Percentiles rank a stretch among this genome's conserved stretches.
Evolutionary conservation across 1,140 invertebrate genomes (phyloP).

Genomic region (Trichonephila clavipes): DNA sequence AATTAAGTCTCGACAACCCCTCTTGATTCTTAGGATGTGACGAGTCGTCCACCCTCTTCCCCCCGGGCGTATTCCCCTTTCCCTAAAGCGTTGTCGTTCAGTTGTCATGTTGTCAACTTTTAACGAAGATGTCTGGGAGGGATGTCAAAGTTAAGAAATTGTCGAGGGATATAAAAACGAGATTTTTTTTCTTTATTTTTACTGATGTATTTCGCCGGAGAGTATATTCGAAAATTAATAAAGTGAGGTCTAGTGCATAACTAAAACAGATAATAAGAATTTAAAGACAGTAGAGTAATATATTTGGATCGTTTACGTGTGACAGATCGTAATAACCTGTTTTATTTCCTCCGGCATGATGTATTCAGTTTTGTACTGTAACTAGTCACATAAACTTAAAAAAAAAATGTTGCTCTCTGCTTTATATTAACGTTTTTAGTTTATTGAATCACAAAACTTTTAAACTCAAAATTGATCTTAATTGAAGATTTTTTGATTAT

Average conservation of each 20-base stretch:
- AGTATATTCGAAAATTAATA: not conserved
- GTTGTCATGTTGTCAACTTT: conserved; percentile 43
- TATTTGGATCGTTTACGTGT: no score
- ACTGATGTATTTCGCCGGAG: not conserved
- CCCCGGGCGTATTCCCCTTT: not conserved
- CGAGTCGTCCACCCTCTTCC: not conserved
- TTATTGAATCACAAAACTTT: no score
- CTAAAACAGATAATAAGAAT: no score
- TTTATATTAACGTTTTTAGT: no score
- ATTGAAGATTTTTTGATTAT: no score
- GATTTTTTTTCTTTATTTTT: not conserved
- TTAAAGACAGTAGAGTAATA: no score
- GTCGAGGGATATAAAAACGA: not conserved
- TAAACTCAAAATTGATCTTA: no score
- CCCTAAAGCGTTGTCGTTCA: conserved; percentile 57
- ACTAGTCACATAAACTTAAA: no score
- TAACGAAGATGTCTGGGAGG: conserved; percentile 1
- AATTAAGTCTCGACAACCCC: conserved; percentile 14
- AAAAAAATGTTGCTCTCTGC: no score
- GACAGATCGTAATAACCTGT: no score
- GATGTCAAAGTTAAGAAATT: not conserved
- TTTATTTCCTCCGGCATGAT: no score
- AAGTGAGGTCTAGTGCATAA: not conserved
- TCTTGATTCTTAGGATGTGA: conserved; percentile 9
- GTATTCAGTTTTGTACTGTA: no score